Percentiles rank a stretch among this genome's conserved stretches.
These are phyloP conservation scores for Pentalonia nigronervosa DNA, from an alignment of 1,140 invertebrate species.

Conservation along the genomic window DNA sequence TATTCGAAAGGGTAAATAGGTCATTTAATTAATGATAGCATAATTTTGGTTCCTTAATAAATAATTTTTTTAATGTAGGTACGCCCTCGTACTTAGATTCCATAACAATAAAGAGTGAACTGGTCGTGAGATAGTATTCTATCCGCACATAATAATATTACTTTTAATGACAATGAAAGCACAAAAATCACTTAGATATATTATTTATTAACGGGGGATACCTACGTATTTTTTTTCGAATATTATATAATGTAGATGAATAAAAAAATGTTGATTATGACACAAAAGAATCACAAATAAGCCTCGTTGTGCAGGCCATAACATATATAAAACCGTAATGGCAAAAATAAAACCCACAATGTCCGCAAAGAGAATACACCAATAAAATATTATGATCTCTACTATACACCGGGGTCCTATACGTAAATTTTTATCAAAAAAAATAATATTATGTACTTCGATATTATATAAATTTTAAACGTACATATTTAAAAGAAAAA, in stretches of 20 bases:
- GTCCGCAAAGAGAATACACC: not conserved
- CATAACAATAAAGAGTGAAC: not conserved
- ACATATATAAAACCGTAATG: not conserved
- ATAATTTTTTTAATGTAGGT: conserved; percentile 3
- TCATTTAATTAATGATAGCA: not conserved
- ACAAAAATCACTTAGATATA: not conserved
- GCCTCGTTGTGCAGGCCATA: not conserved
- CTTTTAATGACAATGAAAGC: not conserved
- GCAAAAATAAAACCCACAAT: not conserved
- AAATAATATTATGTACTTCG: not conserved
- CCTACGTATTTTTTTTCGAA: not conserved
- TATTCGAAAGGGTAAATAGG: not conserved
- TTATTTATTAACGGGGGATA: not conserved
- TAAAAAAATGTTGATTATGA: not conserved
- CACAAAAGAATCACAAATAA: conserved; percentile 8
- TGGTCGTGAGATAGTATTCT: not conserved
- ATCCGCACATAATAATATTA: conserved; percentile 8
- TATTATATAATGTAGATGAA: not conserved
- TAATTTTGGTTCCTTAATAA: not conserved
- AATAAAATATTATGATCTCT: not conserved
- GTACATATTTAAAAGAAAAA: not conserved
- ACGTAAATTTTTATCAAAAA: not conserved
- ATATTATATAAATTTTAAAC: not conserved
- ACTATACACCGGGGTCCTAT: not conserved
- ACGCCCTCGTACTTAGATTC: not conserved